Evolutionary conservation across 1,140 invertebrate species (phyloP).

Genomic region (Bombus waltoni): DNA sequence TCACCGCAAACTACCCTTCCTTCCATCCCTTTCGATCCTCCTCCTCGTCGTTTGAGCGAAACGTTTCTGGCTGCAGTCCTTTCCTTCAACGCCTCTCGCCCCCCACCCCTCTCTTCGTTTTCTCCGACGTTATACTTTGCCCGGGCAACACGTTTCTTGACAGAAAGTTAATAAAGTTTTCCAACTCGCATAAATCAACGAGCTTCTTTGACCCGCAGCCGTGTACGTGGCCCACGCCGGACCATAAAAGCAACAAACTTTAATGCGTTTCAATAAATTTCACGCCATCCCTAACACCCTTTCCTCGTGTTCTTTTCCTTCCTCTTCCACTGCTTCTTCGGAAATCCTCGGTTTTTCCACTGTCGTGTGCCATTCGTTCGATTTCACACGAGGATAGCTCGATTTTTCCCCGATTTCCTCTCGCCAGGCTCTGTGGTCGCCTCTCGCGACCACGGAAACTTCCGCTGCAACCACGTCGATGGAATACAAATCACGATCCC

Average conservation of each 20-base stretch:
- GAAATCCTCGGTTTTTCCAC: too few species aligned
- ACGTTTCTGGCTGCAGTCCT: slow-evolving; percentile 35
- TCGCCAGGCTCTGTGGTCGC: background rate
- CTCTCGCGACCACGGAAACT: slow-evolving; percentile 7
- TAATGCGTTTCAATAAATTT: slow-evolving; percentile 72
- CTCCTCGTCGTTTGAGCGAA: background rate
- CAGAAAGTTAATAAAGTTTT: slow-evolving; percentile 76
- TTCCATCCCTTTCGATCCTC: background rate
- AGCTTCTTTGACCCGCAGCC: slow-evolving; percentile 61
- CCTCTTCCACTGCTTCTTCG: background rate
- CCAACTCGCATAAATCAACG: slow-evolving; percentile 76
- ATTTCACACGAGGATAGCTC: slow-evolving; percentile 28
- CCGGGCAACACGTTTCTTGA: slow-evolving; percentile 67
- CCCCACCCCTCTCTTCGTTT: background rate
- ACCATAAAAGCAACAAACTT: slow-evolving; percentile 71
- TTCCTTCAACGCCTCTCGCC: slow-evolving; percentile 37
- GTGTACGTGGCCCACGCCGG: slow-evolving; percentile 25
- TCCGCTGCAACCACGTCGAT: background rate
- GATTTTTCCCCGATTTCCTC: background rate
- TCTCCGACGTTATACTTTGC: slow-evolving; percentile 42
- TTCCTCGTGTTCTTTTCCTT: too few species aligned
- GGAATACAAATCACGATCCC: slow-evolving; percentile 32
- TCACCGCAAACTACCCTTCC: slow-evolving; percentile 1
- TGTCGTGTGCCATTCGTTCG: slow-evolving; percentile 10
- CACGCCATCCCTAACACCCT: background rate